A percentile compares a stretch with the other conserved stretches of the same genome.
Evolutionary conservation across 2,113 vertebrate species (phyloP).

Genomic region (Mixornis gularis): DNA sequence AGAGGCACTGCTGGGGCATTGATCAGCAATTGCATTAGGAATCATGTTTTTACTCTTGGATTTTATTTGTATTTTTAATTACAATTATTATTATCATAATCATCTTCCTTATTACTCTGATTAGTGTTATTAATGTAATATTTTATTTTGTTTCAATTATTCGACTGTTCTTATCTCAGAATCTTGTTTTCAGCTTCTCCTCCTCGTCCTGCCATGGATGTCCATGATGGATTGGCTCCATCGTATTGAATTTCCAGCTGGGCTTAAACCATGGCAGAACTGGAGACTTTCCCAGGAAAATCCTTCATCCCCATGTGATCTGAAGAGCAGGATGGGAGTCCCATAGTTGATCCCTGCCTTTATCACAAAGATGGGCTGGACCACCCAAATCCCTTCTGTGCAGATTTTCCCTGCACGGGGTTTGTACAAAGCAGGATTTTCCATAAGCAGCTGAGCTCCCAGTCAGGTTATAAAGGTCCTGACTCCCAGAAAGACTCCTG

Average conservation of each 20-base stretch:
- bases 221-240: neutral
- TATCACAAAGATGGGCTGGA: neutral
- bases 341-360: neutral
- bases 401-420: neutral
- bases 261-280: neutral
- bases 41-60: neutral
- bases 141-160: neutral
- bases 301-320: neutral
- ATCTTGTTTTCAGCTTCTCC: neutral
- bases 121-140: neutral
- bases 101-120: neutral
- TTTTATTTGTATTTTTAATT: neutral
- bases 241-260: neutral
- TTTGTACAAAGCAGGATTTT: neutral
- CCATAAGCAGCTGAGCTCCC: neutral
- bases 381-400: neutral
- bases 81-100: neutral
- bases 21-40: neutral
- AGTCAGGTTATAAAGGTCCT: neutral
- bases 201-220: neutral
- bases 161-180: neutral
- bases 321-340: neutral
- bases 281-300: neutral
- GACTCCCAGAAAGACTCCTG: neutral
- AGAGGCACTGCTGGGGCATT: too few relatives aligned